Base-by-base conservation (phyloP, 53 echinoderm and acorn worm species). In the Zoroaster sp. region DNA sequence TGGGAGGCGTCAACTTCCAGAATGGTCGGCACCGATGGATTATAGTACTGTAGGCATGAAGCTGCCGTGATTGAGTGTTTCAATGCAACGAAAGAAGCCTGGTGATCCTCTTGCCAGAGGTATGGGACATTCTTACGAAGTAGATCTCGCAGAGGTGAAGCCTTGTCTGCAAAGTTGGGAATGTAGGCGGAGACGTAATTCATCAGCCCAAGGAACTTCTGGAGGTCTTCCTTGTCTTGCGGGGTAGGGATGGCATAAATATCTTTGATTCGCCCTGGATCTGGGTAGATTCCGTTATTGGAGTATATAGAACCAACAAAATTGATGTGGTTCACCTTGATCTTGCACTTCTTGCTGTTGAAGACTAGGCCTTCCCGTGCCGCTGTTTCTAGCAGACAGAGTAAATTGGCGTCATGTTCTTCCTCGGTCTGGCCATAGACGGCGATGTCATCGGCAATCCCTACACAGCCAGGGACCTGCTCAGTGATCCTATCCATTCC, bases 281-380 rank as follows among this genome's bases (percentile, higher is more conserved):
- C 91, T 0, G 86, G 91, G 66, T 37, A 28, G 34, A 88, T 94
- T 1, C 94, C 90, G 15, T 55, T 33, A 37, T 12, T 52, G 5
- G 89, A 75, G 90, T 94, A 94, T 14, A 89, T 34, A 1, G 78
- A 88, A 35, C 92, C 92, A 40, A 94, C 87, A 82, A 92, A 89
- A 47, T 66, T 35, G 28, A 94, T 92, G 32, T 78, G 72, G 28
- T 54, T 66, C 2, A 74, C 33, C 32, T 88, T 88, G 88, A 93
- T 95, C 6, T 46, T 40, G 21, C 93, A 91, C 74, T 95, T 95
- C 11, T 69, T n/a, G 7, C 89, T 89, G 75, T 95, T 95, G 59
- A 93, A 78, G 17, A 83, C 78, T 4, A 88, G 90, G 39, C 93
- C 93, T 75, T 90, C 90, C n/a, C 65, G 49, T 41, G 47, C 25